These are phyloP conservation scores for Pholis gunnellus DNA, from an alignment of 2,113 vertebrate species.

Conservation along the genomic window DNA sequence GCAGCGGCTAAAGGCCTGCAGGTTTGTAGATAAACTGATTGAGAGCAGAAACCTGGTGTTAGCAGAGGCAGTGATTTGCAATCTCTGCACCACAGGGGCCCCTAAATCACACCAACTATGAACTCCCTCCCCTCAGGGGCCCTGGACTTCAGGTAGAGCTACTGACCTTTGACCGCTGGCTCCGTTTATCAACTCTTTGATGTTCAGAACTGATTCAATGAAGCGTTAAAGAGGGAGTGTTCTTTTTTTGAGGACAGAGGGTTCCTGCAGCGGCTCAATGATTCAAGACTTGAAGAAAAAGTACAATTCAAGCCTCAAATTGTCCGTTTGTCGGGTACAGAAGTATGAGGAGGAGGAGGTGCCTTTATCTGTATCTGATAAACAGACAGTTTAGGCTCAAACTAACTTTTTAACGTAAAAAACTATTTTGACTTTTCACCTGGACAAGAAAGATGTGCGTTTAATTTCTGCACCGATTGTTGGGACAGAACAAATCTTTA, in stretches of 20 bases:
- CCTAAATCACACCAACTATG: conserved; percentile 16
- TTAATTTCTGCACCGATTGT: background rate
- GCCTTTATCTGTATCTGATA: background rate
- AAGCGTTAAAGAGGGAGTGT: background rate
- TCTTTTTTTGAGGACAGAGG: background rate
- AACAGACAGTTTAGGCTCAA: background rate
- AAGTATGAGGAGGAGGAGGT: background rate
- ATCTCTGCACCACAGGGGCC: conserved; percentile 1
- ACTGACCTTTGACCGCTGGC: conserved; percentile 32
- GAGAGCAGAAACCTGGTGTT: background rate
- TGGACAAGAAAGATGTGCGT: background rate
- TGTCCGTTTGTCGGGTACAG: background rate
- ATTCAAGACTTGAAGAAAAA: background rate
- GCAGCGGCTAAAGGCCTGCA: conserved; percentile 1
- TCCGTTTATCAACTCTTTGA: conserved; percentile 33
- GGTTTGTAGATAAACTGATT: conserved; percentile 26
- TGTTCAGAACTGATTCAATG: conserved; percentile 29
- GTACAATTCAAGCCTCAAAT: background rate
- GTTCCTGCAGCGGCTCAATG: background rate
- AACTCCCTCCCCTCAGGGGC: conserved; percentile 18
- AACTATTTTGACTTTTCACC: background rate
- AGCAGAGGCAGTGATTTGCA: conserved; percentile 16
- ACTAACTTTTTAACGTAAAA: background rate
- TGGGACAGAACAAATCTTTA: conserved; percentile 1
- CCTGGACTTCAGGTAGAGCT: background rate